Evolutionary conservation across 2,113 vertebrate genomes (phyloP), one percentile per base, ranked within the genome.

Genomic region (Nansenia antarctica): DNA sequence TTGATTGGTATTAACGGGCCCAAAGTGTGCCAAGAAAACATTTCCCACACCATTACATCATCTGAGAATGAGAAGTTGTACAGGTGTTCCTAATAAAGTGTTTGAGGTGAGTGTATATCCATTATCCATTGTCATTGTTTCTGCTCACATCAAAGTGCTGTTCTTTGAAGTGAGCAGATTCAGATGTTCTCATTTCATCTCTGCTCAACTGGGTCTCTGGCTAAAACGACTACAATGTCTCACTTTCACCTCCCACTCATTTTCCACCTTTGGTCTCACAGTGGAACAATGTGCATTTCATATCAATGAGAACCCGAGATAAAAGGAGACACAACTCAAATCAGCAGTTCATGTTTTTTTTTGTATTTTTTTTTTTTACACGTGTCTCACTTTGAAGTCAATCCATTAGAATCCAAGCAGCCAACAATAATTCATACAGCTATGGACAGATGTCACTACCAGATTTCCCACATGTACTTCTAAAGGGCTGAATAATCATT

Each of bases 371-470:
- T n/a, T n/a, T n/a, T n/a, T 71, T 65, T 76, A 62, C 72, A 60
- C 73, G 65, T 64, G 70, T 69, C 58, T 65, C 39, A 34, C 65
- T 80, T 72, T 86, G 79, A 84, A 78, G 70, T 22, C 47, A 52
- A 20, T 22, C 6, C 20, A 20, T 22, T 52, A 2, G 32, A 31
- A 53, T 55, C 66, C 30, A 68, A 12, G 35, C 24, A 2, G n/a
- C 24, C 60, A 80, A 47, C 11, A 49, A n/a, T 54, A 42, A 77
- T 31, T 73, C 57, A 62, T 62, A 34, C 69, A 75, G 71, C n/a
- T n/a, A n/a, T n/a, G n/a, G 39, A 42, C 39, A 42, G 39, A 20
- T 52, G 15, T 52, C 47, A 52, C 47, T 52, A 6, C 18, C 2
- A 52, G 47, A 22, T n/a, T 52, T 6, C 11, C 35, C 35, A 37